Conservation (phyloP, 2,113 vertebrate genomes). For the Silurus meridionalis region DNA sequence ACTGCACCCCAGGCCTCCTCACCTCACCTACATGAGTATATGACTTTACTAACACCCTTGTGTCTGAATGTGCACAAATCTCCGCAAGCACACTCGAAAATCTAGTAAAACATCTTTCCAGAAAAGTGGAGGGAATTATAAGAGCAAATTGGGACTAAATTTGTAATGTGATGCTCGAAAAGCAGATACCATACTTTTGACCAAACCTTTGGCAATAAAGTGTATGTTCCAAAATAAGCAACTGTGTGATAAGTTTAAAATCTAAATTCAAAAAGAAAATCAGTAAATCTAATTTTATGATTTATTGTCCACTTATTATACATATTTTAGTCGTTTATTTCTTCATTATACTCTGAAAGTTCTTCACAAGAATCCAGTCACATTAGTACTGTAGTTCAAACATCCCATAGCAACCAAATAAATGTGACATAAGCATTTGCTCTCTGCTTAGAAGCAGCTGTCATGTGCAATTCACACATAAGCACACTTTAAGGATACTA, state of each 20-base stretch:
- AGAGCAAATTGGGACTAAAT: no score
- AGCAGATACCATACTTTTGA: no score
- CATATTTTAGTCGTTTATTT: neutral
- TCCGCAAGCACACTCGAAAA: no score
- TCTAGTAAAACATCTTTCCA: no score
- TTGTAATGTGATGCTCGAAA: no score
- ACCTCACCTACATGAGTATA: no score
- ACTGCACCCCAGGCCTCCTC: no score
- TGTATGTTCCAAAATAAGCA: neutral
- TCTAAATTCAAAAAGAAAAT: neutral
- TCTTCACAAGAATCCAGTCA: neutral
- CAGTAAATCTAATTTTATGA: neutral
- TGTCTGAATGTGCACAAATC: no score
- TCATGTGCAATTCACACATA: neutral
- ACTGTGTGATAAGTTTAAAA: neutral
- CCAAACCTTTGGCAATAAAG: no score
- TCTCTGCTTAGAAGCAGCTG: neutral
- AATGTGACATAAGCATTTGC: neutral
- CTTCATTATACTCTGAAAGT: neutral
- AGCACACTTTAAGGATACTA: neutral
- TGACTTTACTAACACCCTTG: no score
- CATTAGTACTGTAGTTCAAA: neutral
- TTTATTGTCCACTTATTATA: neutral
- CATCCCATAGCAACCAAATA: neutral
- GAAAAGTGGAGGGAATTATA: no score